Evolutionary conservation across 1,140 invertebrate genomes (phyloP), one percentile per base, ranked within the genome.

Genomic region (Carcinoscorpius rotundicauda): DNA sequence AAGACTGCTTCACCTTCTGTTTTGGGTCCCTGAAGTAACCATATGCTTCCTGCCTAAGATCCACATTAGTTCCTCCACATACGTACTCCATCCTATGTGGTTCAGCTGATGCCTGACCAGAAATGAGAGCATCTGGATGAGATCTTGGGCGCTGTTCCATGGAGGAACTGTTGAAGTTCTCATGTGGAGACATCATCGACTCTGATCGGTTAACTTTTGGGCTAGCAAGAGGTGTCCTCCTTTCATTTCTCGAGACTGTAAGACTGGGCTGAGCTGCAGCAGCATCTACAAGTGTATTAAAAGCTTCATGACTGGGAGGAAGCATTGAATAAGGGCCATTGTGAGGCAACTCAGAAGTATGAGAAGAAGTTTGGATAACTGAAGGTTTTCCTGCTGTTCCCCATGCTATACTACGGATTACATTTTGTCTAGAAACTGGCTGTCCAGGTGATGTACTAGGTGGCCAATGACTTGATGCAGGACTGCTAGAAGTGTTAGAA

Each of bases 261-360:
- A 92, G 73, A 73, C 86, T 88, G 0, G 87, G 87, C 71, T 91
- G 89, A 69, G 88, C 85, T 1, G 87, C 87, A 9, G 90, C 90
- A 5, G 90, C 87, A 72, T 94, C 89, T 3, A 93, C 91, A 50
- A 94, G 78, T 58, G 87, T 89, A 10, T 86, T 69, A 72, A 93
- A 84, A 0, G 90, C 89, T 75, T 93, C 90, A 72, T 92, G 85
- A 48, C 64, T 61, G 59, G 66, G 29, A 29, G 29, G 29, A 29
- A 29, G 29, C 29, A 29, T 29, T 29, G 29, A 29, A 29, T 29
- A 29, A 29, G 29, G 29, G 29, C 29, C 29, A 29, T 29, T 29
- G 29, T 29, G 29, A 29, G 29, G 29, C 29, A 29, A 29, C 29
- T 29, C 29, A 29, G 29, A 29, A 29, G 29, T 29, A 29, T 29